Evolutionary conservation across 2,113 vertebrate genomes (phyloP).

Genomic region (Crypturellus undulatus): DNA sequence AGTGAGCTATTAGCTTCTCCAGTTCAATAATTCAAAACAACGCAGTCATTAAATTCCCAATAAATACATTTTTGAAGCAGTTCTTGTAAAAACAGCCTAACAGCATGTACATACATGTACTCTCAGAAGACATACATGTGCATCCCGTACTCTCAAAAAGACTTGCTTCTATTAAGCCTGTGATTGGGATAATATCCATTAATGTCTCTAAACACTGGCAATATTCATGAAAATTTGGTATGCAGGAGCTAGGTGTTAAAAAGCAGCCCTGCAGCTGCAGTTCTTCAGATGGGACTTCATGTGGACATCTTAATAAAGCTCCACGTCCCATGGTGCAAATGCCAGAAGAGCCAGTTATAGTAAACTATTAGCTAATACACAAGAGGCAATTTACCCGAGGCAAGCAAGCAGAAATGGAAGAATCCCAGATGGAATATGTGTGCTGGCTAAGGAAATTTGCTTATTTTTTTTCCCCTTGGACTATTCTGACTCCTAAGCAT

Average conservation of each 20-base stretch:
- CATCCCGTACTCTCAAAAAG: background rate
- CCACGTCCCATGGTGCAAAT: rapidly evolving
- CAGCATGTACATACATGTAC: background rate
- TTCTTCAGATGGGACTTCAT: background rate
- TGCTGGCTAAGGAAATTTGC: rapidly evolving
- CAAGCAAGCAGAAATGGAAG: background rate
- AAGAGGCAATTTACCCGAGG: rapidly evolving
- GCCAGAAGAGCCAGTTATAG: background rate
- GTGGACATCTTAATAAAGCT: background rate
- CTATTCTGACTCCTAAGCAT: background rate
- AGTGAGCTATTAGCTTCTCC: background rate
- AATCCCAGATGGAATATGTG: background rate
- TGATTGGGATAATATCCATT: background rate
- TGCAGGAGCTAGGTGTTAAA: rapidly evolving
- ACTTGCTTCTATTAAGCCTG: background rate
- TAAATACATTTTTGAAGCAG: background rate
- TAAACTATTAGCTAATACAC: rapidly evolving
- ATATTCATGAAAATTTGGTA: background rate
- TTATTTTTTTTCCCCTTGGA: background rate
- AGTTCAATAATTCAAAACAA: background rate
- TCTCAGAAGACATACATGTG: background rate
- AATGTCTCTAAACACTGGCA: background rate
- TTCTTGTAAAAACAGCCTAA: background rate
- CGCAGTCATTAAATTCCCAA: background rate
- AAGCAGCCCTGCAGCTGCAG: background rate